These are phyloP conservation scores for Lymantria monacha DNA, from an alignment of 2,888 invertebrate genomes.

Conservation along the genomic window DNA sequence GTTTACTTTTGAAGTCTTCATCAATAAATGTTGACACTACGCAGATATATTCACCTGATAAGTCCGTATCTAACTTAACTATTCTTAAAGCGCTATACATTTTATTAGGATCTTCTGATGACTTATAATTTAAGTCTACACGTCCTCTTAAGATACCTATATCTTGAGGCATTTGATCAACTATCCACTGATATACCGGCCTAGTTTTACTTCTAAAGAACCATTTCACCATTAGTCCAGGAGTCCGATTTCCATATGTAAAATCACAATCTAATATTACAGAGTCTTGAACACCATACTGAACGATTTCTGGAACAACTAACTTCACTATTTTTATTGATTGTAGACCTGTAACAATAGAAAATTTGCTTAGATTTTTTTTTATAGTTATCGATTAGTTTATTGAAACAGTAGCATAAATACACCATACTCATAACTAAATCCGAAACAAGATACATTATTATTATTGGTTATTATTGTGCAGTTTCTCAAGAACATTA, in stretches of 20 bases:
- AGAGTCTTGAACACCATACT: conserved; percentile 83
- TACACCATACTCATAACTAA: no score
- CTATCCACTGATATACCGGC: conserved; percentile 91
- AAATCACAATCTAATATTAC: conserved; percentile 90
- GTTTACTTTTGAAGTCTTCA: conserved; percentile 85
- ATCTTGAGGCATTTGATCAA: conserved; percentile 84
- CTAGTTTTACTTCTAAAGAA: conserved; percentile 85
- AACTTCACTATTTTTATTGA: conserved; percentile 84
- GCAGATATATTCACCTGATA: conserved; percentile 89
- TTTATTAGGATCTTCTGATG: conserved; percentile 85
- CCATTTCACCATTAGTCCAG: conserved; percentile 90
- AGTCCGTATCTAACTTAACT: conserved; percentile 86
- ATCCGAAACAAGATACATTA: no score
- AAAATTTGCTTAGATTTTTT: conserved; percentile 21
- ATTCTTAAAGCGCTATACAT: conserved; percentile 88
- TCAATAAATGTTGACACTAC: conserved; percentile 87
- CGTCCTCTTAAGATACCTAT: conserved; percentile 80
- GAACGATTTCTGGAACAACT: conserved; percentile 83
- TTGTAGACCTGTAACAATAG: conserved; percentile 76
- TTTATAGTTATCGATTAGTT: background rate
- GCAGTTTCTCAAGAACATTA: no score
- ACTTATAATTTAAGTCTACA: conserved; percentile 85
- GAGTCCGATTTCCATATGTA: conserved; percentile 82
- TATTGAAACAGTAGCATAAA: no score
- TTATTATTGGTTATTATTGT: no score